Base-by-base conservation (phyloP, 2,888 invertebrate species). In the Dione vanillae region DNA sequence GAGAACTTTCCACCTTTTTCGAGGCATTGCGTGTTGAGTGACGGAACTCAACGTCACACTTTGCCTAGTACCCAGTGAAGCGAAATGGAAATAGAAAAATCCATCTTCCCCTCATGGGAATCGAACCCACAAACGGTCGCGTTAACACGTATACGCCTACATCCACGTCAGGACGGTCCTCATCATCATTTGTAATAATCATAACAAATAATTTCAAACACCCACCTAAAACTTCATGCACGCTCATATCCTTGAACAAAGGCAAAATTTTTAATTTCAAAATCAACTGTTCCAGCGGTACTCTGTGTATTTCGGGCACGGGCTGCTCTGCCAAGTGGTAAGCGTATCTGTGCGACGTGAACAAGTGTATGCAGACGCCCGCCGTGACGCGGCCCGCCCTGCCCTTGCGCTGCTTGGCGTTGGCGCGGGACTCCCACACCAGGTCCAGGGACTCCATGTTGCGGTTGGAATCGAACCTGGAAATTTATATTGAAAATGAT, bases 311-410 rank as follows among this genome's bases (percentile, higher is more conserved):
- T 91, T 99, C 99, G 0, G 99, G 98, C 61, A 97, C 94, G 0
- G 97, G 97, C 79, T 97, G 97, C 1, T 95, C 94, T 8, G 95
- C 82, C 74, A 98, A 90, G 71, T 96, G 95, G 76, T 96, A 85
- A 41, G 91, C 85, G 82, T 94, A 96, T 52, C 96, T 94, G 76
- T 96, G 95, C 0, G 95, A 94, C 0, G 98, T 97, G 85, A 96
- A 98, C 62, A 99, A 90, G 82, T 98, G 98, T 69, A 97, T 95
- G 81, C 97, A 97, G 37, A 97, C 95, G 0, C 99, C 99, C 0
- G 97, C 94, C 95, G 96, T 96, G 3, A 98, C 98, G 67, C 99
- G 95, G 0, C 99, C 99, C 14, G 98, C 98, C 59, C 99, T 94
- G 40, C 99, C 99, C 82, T 95, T 96, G 41, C 99, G 95, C 83